These are phyloP conservation scores for Piezodorus guildinii DNA, from an alignment of 1,140 invertebrate genomes.

Conservation along the genomic window DNA sequence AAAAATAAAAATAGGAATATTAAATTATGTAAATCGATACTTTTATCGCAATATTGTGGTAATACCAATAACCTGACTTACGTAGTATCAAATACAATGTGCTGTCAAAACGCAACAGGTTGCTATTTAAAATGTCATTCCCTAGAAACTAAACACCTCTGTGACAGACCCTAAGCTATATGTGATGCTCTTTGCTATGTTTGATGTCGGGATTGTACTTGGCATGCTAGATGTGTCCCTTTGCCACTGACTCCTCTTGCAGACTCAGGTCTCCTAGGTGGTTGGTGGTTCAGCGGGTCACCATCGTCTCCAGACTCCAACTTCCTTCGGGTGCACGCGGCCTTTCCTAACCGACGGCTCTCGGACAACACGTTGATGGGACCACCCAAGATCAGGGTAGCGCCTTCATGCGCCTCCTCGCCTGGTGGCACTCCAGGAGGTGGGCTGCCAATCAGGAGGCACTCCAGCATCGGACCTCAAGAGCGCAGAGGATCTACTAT, in stretches of 20 bases:
- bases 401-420: constrained; percentile 72
- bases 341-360: constrained; percentile 68
- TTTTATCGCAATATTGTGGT: too few relatives aligned
- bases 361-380: constrained; percentile 80
- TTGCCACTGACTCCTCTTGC: constrained; percentile 17
- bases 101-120: too few relatives aligned
- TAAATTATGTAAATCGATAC: too few relatives aligned
- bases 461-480: constrained; percentile 80
- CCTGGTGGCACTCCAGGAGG: constrained; percentile 69
- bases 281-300: constrained; percentile 59
- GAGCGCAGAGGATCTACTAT: constrained; percentile 71
- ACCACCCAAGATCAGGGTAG: constrained; percentile 70
- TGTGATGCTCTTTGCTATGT: neutral
- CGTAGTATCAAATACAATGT: too few relatives aligned
- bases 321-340: constrained; percentile 69
- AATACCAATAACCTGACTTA: too few relatives aligned
- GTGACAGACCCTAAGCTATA: too few relatives aligned
- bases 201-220: neutral
- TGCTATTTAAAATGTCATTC: too few relatives aligned
- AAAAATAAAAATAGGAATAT: too few relatives aligned
- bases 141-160: too few relatives aligned
- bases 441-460: constrained; percentile 67
- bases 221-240: constrained; percentile 1
- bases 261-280: constrained; percentile 50
- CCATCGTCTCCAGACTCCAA: constrained; percentile 72